Percentiles rank a stretch among this genome's conserved stretches.
phyloP scores from a whole-genome alignment of 1,140 invertebrate species.

The Penaeus vannamei region DNA sequence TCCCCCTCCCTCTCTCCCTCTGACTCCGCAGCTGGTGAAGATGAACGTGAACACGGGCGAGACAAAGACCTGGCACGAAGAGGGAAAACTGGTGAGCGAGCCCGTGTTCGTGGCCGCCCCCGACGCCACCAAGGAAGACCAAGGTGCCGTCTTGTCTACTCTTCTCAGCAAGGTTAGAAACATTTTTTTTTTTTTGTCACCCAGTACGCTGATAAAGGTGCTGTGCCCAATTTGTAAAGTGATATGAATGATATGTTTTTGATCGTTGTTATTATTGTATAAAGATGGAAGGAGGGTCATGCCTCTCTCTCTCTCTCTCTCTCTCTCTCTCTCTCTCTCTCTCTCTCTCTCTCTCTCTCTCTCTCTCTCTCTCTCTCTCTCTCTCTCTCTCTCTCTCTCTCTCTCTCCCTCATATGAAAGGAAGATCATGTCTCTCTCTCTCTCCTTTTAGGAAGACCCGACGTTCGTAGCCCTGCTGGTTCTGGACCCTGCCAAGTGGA shows the following conservation, averaged over 20 bases:
- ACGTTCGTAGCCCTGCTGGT: constrained; percentile 68
- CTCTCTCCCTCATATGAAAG: too few species aligned
- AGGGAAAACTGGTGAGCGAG: constrained; percentile 68
- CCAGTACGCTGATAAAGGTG: too few species aligned
- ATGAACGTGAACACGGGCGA: constrained; percentile 53
- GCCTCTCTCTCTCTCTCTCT: too few species aligned
- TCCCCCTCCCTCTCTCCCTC: neutral
- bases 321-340: too few species aligned
- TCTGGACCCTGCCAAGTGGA: constrained; percentile 69
- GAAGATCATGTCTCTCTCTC: too few species aligned
- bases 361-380: too few species aligned
- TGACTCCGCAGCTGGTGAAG: constrained; percentile 42
- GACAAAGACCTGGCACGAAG: constrained; percentile 24
- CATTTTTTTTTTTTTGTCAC: neutral
- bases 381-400: too few species aligned
- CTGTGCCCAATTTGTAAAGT: neutral
- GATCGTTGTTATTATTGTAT: too few species aligned
- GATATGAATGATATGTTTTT: neutral
- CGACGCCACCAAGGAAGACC: constrained; percentile 69
- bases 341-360: too few species aligned
- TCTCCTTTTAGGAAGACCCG: neutral
- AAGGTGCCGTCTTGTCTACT: constrained; percentile 60
- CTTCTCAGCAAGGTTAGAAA: constrained; percentile 32
- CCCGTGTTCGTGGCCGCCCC: constrained; percentile 70
- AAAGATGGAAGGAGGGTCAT: too few species aligned